Evolutionary conservation across 1,140 invertebrate species (phyloP), one percentile per base, ranked within the genome.

Genomic region (Eulimnadia texana): DNA sequence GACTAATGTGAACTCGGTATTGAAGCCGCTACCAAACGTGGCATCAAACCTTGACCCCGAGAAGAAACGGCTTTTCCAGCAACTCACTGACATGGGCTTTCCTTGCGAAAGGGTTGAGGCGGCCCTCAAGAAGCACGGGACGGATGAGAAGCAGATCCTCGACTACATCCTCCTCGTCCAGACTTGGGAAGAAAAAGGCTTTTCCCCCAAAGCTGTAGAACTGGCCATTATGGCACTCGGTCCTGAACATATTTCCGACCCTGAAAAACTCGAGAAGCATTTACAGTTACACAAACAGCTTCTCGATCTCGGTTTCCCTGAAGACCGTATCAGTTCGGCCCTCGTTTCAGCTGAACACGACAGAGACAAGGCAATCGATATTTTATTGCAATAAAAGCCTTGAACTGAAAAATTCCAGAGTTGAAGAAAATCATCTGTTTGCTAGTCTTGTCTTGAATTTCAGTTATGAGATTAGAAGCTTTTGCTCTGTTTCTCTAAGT

Each of bases 81-180:
- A 82, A 50, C 81, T 91, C 23, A 82, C 79, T 67, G 79, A 81
- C 54, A 93, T 93, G 89, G 90, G 90, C 1, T 93, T 93, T 72
- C 80, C 84, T 0, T 69, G 85, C 61, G 78, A 82, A n/a, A 79
- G 85, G 67, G 85, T 88, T 1, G 80, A 84, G 3, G 79, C 85
- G 64, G 84, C 86, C 13, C 84, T 86, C 66, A 78, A 80, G 64
- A 73, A 82, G 55, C 76, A 88, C 59, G 86, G 86, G 64, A 77
- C 81, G 64, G 84, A 91, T 76, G 85, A 91, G 72, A 90, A 89
- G 72, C 90, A 77, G 75, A 70, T 78, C 6, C 67, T 78, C 28
- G 77, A 78, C 54, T 73, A 74, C 67, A 66, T 78, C 47, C 70
- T 76, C 63, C 70, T 71, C 58, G 67, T 81, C 69, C 81, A 83